Evolutionary conservation across 2,113 vertebrate genomes (phyloP).

Genomic region (Crotalus tigris): DNA sequence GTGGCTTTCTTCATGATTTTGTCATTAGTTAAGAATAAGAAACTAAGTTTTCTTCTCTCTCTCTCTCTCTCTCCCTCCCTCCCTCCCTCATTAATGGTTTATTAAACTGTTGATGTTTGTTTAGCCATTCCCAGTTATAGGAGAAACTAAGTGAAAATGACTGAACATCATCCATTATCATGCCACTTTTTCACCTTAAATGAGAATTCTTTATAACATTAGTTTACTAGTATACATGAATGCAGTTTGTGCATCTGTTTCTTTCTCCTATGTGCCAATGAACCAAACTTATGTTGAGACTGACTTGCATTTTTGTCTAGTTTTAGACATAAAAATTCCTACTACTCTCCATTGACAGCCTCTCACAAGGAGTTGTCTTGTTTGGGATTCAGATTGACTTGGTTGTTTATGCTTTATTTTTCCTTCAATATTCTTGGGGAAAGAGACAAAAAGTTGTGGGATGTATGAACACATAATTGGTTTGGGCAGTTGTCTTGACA

Average conservation of each 20-base stretch:
- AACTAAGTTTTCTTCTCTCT: neutral
- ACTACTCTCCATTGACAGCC: neutral
- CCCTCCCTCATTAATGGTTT: neutral
- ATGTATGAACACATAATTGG: neutral
- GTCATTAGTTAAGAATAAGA: neutral
- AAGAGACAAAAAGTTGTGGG: neutral
- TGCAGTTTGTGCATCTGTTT: neutral
- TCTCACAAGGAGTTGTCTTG: neutral
- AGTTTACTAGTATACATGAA: neutral
- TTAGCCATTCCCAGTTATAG: neutral
- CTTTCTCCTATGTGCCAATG: neutral
- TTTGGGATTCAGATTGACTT: neutral
- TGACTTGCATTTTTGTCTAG: neutral
- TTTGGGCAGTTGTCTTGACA: neutral
- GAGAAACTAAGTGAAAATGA: neutral
- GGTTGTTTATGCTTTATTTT: neutral
- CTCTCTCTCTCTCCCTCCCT: no score
- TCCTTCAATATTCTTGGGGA: neutral
- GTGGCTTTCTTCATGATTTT: neutral
- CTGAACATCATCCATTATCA: neutral
- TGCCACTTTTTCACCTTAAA: neutral
- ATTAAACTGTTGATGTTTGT: neutral
- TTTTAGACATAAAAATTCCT: neutral
- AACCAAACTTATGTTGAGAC: neutral
- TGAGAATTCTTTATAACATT: neutral